Conservation (phyloP, 2,888 invertebrate species). For the Hirtodrosophila duncani region DNA sequence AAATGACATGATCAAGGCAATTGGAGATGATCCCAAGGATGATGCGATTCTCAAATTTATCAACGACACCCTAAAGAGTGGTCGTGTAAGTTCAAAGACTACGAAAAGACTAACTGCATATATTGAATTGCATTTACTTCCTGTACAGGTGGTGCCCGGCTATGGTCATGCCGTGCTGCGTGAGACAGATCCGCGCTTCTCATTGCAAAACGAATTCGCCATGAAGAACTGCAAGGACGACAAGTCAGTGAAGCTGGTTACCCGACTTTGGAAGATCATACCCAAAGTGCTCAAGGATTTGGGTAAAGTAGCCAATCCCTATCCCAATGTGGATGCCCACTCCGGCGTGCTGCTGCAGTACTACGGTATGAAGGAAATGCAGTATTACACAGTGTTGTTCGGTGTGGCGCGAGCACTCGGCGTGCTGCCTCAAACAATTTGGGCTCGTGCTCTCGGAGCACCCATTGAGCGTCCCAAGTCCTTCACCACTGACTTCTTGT, state of each 20-base stretch:
- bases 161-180: conserved; percentile 91
- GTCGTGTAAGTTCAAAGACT: conserved; percentile 6
- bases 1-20: conserved; percentile 87
- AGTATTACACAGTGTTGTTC: conserved; percentile 91
- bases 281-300: conserved; percentile 86
- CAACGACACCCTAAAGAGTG: conserved; percentile 82
- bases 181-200: conserved; percentile 87
- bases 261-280: conserved; percentile 86
- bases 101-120: background rate
- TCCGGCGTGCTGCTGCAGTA: conserved; percentile 89
- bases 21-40: conserved; percentile 88
- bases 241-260: conserved; percentile 85
- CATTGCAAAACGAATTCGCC: conserved; percentile 88
- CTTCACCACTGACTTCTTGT: conserved; percentile 6
- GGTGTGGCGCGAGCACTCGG: conserved; percentile 90
- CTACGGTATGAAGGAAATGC: conserved; percentile 89
- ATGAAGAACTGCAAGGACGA: conserved; percentile 88
- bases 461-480: conserved; percentile 83
- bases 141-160: conserved; percentile 86
- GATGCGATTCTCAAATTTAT: conserved; percentile 89
- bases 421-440: conserved; percentile 85
- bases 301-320: conserved; percentile 92
- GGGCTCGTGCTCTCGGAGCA: conserved; percentile 86
- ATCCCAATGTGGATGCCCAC: conserved; percentile 93
- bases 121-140: too few species aligned